Conservation (phyloP, 2,113 vertebrate genomes). For the Scalopus aquaticus region DNA sequence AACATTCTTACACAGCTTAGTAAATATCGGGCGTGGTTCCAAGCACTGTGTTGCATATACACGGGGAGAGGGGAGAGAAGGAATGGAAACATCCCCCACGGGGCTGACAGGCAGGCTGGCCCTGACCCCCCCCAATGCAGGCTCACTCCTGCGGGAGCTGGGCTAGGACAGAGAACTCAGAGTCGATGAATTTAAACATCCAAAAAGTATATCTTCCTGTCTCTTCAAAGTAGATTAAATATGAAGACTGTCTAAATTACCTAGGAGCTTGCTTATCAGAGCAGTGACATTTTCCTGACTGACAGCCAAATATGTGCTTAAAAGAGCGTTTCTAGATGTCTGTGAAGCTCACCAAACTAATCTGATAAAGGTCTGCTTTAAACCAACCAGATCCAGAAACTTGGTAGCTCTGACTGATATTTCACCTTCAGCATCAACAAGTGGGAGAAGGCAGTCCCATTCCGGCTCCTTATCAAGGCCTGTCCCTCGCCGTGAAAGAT, state of each 20-base stretch:
- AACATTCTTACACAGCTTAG: neutral
- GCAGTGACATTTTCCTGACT: slow-evolving; percentile 64
- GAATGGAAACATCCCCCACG: neutral
- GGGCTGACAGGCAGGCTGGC: too few species aligned
- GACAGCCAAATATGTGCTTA: slow-evolving; percentile 58
- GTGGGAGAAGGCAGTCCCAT: neutral
- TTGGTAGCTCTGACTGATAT: neutral
- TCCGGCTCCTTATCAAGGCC: slow-evolving; percentile 20
- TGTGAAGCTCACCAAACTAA: slow-evolving; percentile 22
- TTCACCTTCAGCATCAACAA: slow-evolving; percentile 1
- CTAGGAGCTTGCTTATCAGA: slow-evolving; percentile 57
- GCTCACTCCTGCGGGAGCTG: neutral
- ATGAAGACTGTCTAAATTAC: slow-evolving; percentile 57
- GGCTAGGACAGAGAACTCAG: neutral
- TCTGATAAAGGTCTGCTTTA: slow-evolving; percentile 60
- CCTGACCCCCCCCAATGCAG: accelerated
- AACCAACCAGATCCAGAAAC: slow-evolving; percentile 49
- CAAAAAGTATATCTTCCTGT: slow-evolving; percentile 33
- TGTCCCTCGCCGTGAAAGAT: neutral
- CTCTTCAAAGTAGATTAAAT: slow-evolving; percentile 64
- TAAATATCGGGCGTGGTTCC: neutral
- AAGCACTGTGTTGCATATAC: neutral
- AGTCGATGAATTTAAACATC: slow-evolving; percentile 34
- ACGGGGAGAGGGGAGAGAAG: accelerated
- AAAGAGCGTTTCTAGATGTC: slow-evolving; percentile 42